Conservation (phyloP, 2,888 invertebrate species). For the Leptinotarsa tumamoca region DNA sequence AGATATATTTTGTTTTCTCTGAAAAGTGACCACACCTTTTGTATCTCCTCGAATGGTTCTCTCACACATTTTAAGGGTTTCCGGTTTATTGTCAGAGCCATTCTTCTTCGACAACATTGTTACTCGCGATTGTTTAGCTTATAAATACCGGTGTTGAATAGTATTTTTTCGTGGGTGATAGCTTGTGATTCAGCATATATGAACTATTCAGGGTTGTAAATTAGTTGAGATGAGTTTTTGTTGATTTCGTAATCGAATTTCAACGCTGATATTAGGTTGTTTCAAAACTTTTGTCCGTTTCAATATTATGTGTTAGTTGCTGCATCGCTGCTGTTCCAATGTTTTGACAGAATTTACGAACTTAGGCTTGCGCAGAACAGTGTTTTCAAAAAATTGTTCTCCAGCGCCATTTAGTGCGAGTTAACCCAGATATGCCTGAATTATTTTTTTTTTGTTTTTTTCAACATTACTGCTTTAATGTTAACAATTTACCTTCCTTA, state of each 20-base stretch:
- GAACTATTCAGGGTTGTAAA: conserved; percentile 12
- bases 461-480: too few relatives aligned
- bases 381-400: too few relatives aligned
- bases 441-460: too few relatives aligned
- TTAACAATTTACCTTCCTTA: too few relatives aligned
- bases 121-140: conserved; percentile 64
- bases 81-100: conserved; percentile 64
- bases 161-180: conserved; percentile 56
- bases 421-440: too few relatives aligned
- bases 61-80: conserved; percentile 67
- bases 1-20: conserved; percentile 65
- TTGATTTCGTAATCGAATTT: conserved; percentile 9
- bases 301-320: not conserved
- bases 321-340: too few relatives aligned
- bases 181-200: conserved; percentile 58
- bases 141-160: conserved; percentile 63
- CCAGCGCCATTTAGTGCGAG: too few relatives aligned
- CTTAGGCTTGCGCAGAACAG: too few relatives aligned
- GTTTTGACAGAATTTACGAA: too few relatives aligned
- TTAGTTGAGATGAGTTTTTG: conserved; percentile 6
- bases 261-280: not conserved
- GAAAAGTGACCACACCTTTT: conserved; percentile 68
- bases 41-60: conserved; percentile 62
- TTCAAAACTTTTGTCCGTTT: not conserved
- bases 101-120: conserved; percentile 64